Evolutionary conservation across 1,140 invertebrate species (phyloP).

Genomic region (Gryllus bimaculatus): DNA sequence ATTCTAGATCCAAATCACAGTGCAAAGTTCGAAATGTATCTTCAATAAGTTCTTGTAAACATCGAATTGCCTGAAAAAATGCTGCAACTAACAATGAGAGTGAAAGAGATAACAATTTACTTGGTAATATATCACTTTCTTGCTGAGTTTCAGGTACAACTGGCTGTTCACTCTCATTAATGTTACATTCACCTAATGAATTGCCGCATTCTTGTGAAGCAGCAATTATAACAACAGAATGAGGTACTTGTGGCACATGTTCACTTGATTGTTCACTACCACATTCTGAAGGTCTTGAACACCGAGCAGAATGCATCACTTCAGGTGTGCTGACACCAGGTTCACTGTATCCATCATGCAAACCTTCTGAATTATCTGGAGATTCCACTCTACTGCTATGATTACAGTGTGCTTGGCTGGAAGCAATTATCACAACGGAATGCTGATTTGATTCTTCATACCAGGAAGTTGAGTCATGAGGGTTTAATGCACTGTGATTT

Average conservation of each 20-base stretch:
- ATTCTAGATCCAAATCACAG: conserved; percentile 18
- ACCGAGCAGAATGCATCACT: neutral
- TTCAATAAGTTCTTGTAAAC: conserved; percentile 35
- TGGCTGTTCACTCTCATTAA: neutral
- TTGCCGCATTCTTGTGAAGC: neutral
- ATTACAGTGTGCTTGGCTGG: neutral
- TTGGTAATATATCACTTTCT: conserved; percentile 32
- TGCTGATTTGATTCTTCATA: conserved; percentile 8
- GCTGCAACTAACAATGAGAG: conserved; percentile 38
- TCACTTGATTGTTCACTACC: neutral
- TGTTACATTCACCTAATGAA: neutral
- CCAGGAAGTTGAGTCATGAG: neutral
- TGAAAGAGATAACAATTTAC: conserved; percentile 38
- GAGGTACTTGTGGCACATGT: neutral
- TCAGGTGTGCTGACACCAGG: neutral
- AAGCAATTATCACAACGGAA: conserved; percentile 13
- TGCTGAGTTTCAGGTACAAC: conserved; percentile 15
- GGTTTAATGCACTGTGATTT: neutral
- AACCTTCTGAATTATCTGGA: neutral
- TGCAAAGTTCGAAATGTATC: conserved; percentile 28
- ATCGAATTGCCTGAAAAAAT: conserved; percentile 36
- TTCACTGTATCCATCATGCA: neutral
- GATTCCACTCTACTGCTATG: neutral
- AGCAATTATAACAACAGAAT: conserved; percentile 16
- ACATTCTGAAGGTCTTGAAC: neutral